Evolutionary conservation across 1,140 invertebrate genomes (phyloP).

Genomic region (Lamellibrachia luymesi): DNA sequence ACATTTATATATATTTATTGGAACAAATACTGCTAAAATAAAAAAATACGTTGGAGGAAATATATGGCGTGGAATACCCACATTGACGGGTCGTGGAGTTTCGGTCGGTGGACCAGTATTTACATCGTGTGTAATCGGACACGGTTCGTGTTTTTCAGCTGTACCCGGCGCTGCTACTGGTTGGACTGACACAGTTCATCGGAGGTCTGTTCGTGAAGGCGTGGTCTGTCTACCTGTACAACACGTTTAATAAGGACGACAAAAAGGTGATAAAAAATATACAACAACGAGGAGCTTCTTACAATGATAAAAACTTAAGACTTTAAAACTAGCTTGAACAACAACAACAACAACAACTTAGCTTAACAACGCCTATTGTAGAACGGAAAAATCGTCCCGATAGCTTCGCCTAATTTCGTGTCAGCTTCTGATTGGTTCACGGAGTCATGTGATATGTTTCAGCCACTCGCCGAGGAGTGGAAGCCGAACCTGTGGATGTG

Average conservation of each 20-base stretch:
- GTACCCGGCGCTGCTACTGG: conserved; percentile 3
- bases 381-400: not conserved
- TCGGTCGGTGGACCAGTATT: no score
- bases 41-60: no score
- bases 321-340: not conserved
- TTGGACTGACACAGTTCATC: conserved; percentile 18
- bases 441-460: not conserved
- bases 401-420: not conserved
- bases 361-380: not conserved
- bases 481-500: conserved; percentile 17
- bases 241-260: conserved; percentile 8
- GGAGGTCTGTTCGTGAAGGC: conserved; percentile 18
- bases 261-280: not conserved
- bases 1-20: no score
- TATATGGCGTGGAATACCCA: no score
- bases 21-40: no score
- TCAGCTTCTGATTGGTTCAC: not conserved
- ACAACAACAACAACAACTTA: not conserved
- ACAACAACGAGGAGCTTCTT: not conserved
- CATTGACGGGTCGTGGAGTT: no score
- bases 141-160: not conserved
- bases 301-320: not conserved
- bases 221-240: conserved; percentile 11
- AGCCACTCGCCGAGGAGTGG: conserved; percentile 19
- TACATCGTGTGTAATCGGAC: not conserved